phyloP scores from a whole-genome alignment of 2,888 invertebrate genomes.

The Calameuta pallipes region DNA sequence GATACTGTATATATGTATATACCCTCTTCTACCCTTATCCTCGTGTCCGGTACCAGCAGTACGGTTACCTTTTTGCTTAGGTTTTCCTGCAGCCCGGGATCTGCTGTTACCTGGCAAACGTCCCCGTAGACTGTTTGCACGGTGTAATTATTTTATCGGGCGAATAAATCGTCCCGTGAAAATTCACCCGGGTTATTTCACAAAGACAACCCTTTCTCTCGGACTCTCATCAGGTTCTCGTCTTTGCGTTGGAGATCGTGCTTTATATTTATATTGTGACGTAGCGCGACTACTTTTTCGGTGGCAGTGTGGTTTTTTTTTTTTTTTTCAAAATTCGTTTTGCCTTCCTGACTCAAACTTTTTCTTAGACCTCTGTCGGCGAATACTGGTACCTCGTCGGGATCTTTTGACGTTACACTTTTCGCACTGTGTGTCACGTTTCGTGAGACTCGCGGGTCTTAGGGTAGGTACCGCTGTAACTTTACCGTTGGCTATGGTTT shows the following conservation, averaged over 20 bases:
- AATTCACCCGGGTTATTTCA: slow-evolving; percentile 12
- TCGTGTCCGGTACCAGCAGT: not conserved
- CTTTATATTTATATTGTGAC: not conserved
- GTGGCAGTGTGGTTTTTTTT: not conserved
- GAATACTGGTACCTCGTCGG: not conserved
- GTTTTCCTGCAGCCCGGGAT: not conserved
- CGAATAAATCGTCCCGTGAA: slow-evolving; percentile 33
- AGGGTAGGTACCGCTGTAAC: too few species aligned
- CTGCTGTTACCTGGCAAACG: not conserved
- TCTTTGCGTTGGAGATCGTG: not conserved
- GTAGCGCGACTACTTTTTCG: not conserved
- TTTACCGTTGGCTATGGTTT: too few species aligned
- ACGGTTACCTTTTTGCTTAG: not conserved
- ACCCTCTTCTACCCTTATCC: not conserved
- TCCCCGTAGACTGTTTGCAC: slow-evolving; percentile 50
- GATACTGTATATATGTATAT: not conserved
- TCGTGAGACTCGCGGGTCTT: too few species aligned
- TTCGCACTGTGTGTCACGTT: too few species aligned
- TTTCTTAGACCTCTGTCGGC: not conserved
- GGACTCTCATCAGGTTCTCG: not conserved
- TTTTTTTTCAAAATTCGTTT: not conserved
- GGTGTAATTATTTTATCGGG: slow-evolving; percentile 59
- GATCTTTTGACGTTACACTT: not conserved
- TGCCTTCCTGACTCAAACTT: not conserved
- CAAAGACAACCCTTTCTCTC: not conserved